Conservation (phyloP, 2,113 vertebrate species). For the Pseudopodoces humilis region DNA sequence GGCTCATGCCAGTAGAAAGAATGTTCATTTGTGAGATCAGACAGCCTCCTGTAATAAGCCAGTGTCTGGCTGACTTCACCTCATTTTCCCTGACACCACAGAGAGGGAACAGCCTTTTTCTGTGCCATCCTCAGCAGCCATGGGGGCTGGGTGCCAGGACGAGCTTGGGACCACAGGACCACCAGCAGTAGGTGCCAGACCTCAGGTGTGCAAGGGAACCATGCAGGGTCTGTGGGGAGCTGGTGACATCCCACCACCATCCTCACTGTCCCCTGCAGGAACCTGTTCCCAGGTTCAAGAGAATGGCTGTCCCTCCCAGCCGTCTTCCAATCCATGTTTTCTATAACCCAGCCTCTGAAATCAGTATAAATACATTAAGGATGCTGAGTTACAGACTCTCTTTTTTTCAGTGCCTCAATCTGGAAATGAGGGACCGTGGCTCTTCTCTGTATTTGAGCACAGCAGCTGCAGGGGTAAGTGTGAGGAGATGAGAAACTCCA, state of each 20-base stretch:
- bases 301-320: background rate
- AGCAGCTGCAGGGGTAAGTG: background rate
- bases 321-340: background rate
- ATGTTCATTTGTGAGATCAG: background rate
- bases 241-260: background rate
- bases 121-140: background rate
- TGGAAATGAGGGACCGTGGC: background rate
- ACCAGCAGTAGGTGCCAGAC: background rate
- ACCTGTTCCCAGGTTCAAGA: background rate
- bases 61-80: background rate
- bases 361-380: background rate
- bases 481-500: background rate
- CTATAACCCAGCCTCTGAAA: background rate
- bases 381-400: background rate
- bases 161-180: background rate
- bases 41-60: background rate
- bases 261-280: background rate
- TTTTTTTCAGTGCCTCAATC: background rate
- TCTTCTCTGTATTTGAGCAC: background rate
- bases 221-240: background rate
- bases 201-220: background rate
- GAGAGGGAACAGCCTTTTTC: background rate
- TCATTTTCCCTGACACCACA: rapidly evolving
- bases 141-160: background rate
- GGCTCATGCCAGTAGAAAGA: background rate